Evolutionary conservation across 2,888 invertebrate species (phyloP), one percentile per base, ranked within the genome.

Genomic region (Pharmacophagus antenor): DNA sequence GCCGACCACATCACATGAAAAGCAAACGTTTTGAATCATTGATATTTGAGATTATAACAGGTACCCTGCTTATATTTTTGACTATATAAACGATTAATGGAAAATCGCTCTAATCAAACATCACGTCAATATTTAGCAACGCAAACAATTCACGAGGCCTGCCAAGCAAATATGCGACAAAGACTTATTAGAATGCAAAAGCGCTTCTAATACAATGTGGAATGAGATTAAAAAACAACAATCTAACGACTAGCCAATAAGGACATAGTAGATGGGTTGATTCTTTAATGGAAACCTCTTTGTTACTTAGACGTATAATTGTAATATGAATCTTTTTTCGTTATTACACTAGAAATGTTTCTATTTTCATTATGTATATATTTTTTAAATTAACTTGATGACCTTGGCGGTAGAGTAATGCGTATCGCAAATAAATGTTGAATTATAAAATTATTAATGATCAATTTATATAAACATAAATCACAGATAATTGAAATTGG

Each of bases 181-280:
- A 59, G 50, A 55, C 54, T 52, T 53, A 59, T 59, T 59, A 50
- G 41, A 50, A 59, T 59, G 54, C 53, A 41, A 22, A 12, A 53
- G 37, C 44, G 54, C 27, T n/a, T n/a, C 49, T 22, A 44, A 42
- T 48, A 22, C 46, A 47, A 44, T 41, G 48, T 17, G 53, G 47
- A 48, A 53, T 53, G 41, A 41, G 48, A 53, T 58, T 41, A 53
- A 50, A 52, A 49, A 59, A 59, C 54, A 49, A 56, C 50, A 54
- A 54, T 59, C 59, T 54, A 54, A 44, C 48, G 54, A 50, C 41
- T 54, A 42, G 31, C 44, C 49, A 55, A 59, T 54, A 54, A 44
- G 54, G 54, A 59, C 54, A 31, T 31, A 27, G 37, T 42, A 15
- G 10, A 42, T 15, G 42, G 7, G 42, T 42, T 17, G n/a, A 31